Evolutionary conservation across 1,140 invertebrate genomes (phyloP), one percentile per base, ranked within the genome.

Genomic region (Aphidius gifuensis): DNA sequence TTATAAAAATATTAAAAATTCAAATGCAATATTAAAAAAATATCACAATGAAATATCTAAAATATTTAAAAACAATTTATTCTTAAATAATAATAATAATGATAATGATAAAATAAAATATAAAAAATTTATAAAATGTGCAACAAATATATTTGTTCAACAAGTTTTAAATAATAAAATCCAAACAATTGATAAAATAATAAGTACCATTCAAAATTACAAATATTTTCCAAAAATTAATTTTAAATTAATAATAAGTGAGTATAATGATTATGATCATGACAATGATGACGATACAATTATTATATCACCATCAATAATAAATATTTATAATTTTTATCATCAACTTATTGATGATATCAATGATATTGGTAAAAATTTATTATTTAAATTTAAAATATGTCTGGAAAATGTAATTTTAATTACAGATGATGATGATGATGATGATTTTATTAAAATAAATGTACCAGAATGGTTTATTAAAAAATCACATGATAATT

Each of bases 101-200:
- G 64, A 55, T 6, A 59, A 72, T 49, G 38, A 64, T 5, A 51
- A 43, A 4, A 58, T 51, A 11, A 60, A 58, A 44, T 44, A 68
- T 23, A 54, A 60, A 5, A 70, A 67, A 16, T 61, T 80, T 23
- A 66, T 80, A 56, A 64, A 60, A 2, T 80, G 76, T 40, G 71
- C 74, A 4, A 76, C 74, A 46, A 65, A 73, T 51, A 64, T 81
- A 9, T 74, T 81, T 38, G 58, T 66, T 2, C 78, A 80, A 49
- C 71, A 78, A 65, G 77, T 83, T 61, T 47, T 79, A 39, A 71
- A 75, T 45, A 58, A 69, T 11, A 80, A 80, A 70, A 76, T 74
- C 39, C 64, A 68, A 23, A 81, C 76, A 9, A 76, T 83, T 39
- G 64, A 76, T 61, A 62, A 76, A 53, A 53, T 82, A 6, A 68